A percentile compares a stretch with the other conserved stretches of the same genome.
Evolutionary conservation across 2,888 invertebrate genomes (phyloP).

Genomic region (Vandiemenella viatica): DNA sequence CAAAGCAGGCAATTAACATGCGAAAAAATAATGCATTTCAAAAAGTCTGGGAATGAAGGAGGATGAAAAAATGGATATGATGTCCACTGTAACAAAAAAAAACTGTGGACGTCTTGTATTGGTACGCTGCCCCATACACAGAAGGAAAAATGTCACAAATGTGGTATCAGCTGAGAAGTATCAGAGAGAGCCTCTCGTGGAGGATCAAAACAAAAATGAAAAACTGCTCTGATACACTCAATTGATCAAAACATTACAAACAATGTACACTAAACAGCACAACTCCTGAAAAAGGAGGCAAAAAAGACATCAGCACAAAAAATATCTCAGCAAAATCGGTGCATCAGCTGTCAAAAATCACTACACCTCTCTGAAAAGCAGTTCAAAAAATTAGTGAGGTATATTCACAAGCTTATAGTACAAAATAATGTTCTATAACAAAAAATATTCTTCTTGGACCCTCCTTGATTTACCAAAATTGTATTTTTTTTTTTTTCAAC

Average conservation of each 20-base stretch:
- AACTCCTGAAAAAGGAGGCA: constrained; percentile 27
- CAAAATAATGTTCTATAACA: no score
- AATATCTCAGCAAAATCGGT: constrained; percentile 16
- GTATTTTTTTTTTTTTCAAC: no score
- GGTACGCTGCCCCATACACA: constrained; percentile 78
- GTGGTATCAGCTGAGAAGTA: constrained; percentile 14
- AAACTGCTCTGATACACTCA: constrained; percentile 14
- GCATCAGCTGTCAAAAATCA: constrained; percentile 16
- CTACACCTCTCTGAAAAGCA: constrained; percentile 17
- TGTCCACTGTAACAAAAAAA: constrained; percentile 13
- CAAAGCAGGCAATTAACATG: constrained; percentile 18
- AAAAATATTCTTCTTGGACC: no score
- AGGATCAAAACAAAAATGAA: constrained; percentile 27
- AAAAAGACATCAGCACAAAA: constrained; percentile 17
- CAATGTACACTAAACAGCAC: constrained; percentile 17
- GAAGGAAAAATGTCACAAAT: constrained; percentile 70
- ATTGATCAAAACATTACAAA: constrained; percentile 29
- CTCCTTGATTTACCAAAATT: no score
- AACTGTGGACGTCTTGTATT: constrained; percentile 12
- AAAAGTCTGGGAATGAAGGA: constrained; percentile 16
- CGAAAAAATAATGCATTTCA: constrained; percentile 18
- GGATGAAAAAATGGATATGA: constrained; percentile 14
- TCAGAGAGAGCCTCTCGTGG: constrained; percentile 14
- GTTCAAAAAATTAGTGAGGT: constrained; percentile 16
- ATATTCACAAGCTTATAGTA: constrained; percentile 2